phyloP scores from a whole-genome alignment of 2,888 invertebrate species.

The Machimus atricapillus region DNA sequence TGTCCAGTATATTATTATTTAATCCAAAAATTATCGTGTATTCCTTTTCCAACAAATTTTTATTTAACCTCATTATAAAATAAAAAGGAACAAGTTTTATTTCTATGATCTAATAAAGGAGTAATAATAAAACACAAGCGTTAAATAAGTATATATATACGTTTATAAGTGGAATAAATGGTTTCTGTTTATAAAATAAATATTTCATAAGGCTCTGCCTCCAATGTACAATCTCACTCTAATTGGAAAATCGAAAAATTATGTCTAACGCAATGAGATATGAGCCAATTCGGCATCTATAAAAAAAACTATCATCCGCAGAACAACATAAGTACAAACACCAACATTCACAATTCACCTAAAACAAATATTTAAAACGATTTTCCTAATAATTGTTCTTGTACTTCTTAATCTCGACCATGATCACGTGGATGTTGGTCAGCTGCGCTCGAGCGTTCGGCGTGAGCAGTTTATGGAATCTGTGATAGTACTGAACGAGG shows the following conservation, averaged over 20 bases:
- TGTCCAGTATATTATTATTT: not conserved
- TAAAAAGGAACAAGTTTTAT: not conserved
- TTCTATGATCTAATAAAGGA: not conserved
- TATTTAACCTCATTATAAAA: not conserved
- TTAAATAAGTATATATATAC: not conserved
- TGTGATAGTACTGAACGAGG: slow-evolving; percentile 96
- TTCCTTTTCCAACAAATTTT: not conserved
- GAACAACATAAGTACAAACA: not conserved
- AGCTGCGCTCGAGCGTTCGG: slow-evolving; percentile 86
- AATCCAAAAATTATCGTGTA: not conserved
- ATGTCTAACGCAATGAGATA: not conserved
- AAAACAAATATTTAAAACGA: not conserved
- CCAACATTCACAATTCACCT: not conserved
- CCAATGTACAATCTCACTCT: not conserved
- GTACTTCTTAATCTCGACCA: slow-evolving; percentile 99
- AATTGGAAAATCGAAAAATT: not conserved
- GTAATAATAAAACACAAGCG: not conserved
- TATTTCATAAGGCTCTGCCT: not conserved
- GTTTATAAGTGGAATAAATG: not conserved
- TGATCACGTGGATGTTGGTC: slow-evolving; percentile 97
- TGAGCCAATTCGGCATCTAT: not conserved
- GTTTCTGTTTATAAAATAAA: not conserved
- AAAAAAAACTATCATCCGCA: not conserved
- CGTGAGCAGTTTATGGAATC: slow-evolving; percentile 92
- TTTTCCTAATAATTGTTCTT: slow-evolving; percentile 85